Evolutionary conservation across 2,113 vertebrate genomes (phyloP), one percentile per base, ranked within the genome.

Genomic region (Hippolais icterina): DNA sequence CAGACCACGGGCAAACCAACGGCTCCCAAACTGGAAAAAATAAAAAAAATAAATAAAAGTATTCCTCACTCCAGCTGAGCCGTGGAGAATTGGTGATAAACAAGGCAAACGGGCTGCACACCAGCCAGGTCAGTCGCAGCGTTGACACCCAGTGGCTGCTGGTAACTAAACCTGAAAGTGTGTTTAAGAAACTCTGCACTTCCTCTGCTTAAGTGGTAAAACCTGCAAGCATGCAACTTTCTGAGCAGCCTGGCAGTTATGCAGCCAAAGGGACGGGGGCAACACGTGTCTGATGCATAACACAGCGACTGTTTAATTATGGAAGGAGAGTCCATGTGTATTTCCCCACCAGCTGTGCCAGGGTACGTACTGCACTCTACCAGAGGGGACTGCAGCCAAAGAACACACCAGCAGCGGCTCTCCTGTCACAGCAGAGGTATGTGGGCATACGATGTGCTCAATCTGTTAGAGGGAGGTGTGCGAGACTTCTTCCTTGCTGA

Each of bases 381-480:
- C 54, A 92, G 66, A 29, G 66, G 78, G 69, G 27, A 61, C 54
- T 31, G 74, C 69, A 61, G 64, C 70, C 54, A 63, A 75, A 82
- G 92, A 85, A 56, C 57, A 10, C 16, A 49, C 17, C 69, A 31
- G 63, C 5, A 89, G 41, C 18, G 5, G 90, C 87, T 87, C 61
- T 65, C 47, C 27, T 60, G 23, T 46, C 60, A 27, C 12, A 85
- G 83, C 23, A 12, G 79, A 69, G 87, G 17, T 61, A 52, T 57
- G 59, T 23, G 65, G 63, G 60, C 93, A 91, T 5, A 44, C 72
- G 50, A 56, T 39, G 60, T 39, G 76, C 84, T 90, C 39, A 5
- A 8, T 68, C 74, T 82, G 60, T 83, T 77, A 85, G 37, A 72
- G 64, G 61, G 93, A 95, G 77, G 47, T 70, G 54, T 57, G 53